Percentiles rank a stretch among this genome's conserved stretches.
phyloP scores from a whole-genome alignment of 2,113 vertebrate genomes.

The Phrynosoma blainvillii region DNA sequence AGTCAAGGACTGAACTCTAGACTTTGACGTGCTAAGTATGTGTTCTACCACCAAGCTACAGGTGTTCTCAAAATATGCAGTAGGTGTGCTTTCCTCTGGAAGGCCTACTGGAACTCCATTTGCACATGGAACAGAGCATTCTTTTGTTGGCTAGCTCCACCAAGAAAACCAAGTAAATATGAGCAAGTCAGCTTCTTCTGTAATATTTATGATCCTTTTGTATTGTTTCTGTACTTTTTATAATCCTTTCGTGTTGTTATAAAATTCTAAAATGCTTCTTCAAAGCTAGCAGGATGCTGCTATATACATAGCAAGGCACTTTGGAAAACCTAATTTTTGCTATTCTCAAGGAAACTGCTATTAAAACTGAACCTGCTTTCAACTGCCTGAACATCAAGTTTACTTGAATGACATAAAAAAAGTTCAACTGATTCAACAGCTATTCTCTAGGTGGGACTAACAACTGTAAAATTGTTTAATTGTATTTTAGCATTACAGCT shows the following conservation, averaged over 20 bases:
- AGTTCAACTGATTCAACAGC: too few relatives aligned
- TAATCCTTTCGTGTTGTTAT: too few relatives aligned
- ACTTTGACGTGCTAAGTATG: too few relatives aligned
- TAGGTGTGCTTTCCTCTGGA: neutral
- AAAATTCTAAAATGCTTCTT: too few relatives aligned
- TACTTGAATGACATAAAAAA: too few relatives aligned
- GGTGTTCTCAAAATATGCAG: too few relatives aligned
- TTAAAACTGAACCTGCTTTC: neutral
- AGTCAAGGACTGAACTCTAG: too few relatives aligned
- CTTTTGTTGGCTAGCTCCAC: neutral
- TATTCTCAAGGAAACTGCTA: neutral
- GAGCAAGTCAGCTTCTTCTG: neutral
- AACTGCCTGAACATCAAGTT: neutral
- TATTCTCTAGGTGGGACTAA: too few relatives aligned
- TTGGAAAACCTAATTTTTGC: neutral
- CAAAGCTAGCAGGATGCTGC: neutral
- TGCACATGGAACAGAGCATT: neutral
- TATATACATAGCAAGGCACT: neutral
- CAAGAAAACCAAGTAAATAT: neutral
- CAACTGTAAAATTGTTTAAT: too few relatives aligned
- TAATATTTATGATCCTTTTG: neutral
- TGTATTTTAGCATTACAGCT: too few relatives aligned
- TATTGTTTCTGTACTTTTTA: neutral
- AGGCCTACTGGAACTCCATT: neutral
- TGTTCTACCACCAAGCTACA: too few relatives aligned